Base-by-base conservation (phyloP, 2,797 vertebrate species). In the Catharus ustulatus region DNA sequence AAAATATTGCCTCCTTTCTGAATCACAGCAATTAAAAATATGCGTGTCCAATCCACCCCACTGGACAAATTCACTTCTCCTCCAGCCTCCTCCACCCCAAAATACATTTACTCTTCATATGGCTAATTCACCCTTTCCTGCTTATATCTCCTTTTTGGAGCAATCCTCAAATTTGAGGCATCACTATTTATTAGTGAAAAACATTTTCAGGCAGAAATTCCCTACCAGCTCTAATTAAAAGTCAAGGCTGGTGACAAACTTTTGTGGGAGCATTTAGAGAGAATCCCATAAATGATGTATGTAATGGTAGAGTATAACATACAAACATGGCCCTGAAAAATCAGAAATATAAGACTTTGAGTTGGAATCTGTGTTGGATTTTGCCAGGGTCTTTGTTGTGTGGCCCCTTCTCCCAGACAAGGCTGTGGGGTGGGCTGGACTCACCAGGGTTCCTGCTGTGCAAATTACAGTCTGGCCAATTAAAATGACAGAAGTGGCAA, bases 401-500 rank as follows among this genome's bases (percentile, higher is more conserved):
- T 73, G 21, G 18, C 32, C 26, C 29, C 8, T 6, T 75, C 51
- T 86, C 51, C 66, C 68, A 84, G 45, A 34, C 49, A 22, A 82
- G 68, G 48, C 72, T 1, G 0, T 22, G 40, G 58, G 10, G 13
- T n/a, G 22, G 57, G 40, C 43, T 81, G 58, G 52, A 54, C 0
- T 0, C 10, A 20, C 20, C 1, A 1, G 2, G 0, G 21, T 15
- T 86, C 58, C 45, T 81, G 76, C 76, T 66, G 62, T 64, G 69
- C 58, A 81, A 68, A 94, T 81, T 90, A 43, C 85, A 86, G 68
- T 6, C 27, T 71, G 54, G 61, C 57, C 87, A 90, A 87, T 71
- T 68, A 43, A 85, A 83, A 58, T 81, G 54, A 64, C 61, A 23
- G 30, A 68, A 81, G 51, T 32, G 21, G 76, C 62, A 87, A 77